Conservation (phyloP, 2,888 invertebrate species). For the Caenorhabditis sp. region DNA sequence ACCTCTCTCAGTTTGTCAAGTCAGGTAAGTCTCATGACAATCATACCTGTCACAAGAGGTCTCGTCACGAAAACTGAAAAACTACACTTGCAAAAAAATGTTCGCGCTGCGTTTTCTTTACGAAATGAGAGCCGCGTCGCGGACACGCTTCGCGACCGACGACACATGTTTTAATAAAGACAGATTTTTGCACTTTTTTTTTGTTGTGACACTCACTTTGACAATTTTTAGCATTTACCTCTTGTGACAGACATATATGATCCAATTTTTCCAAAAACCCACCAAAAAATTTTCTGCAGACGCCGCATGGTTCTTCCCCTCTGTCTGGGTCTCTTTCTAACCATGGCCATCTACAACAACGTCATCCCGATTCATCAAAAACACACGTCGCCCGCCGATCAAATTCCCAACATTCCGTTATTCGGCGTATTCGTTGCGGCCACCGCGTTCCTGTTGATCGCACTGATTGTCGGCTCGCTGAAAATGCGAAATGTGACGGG, state of each 20-base stretch:
- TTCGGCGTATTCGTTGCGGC: background rate
- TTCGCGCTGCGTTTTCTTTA: no score
- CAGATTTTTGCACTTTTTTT: no score
- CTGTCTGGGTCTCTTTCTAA: background rate
- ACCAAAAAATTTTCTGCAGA: background rate
- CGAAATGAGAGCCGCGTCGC: no score
- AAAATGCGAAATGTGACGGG: background rate
- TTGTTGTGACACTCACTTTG: no score
- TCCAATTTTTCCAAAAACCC: no score
- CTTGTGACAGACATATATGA: no score
- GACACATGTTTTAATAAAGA: no score
- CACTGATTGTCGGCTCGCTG: background rate
- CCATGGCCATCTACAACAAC: background rate
- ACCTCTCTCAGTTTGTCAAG: background rate
- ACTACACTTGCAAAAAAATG: no score
- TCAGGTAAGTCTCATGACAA: background rate
- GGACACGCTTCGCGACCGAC: no score
- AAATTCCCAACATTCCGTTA: background rate
- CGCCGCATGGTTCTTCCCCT: background rate
- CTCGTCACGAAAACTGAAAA: no score
- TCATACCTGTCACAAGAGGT: no score
- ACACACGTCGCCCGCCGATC: background rate
- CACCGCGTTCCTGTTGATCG: background rate
- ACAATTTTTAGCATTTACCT: no score
- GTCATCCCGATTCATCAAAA: background rate